Evolutionary conservation across 2,888 invertebrate genomes (phyloP), one percentile per base, ranked within the genome.

Genomic region (Leptinotarsa rubiginosa): DNA sequence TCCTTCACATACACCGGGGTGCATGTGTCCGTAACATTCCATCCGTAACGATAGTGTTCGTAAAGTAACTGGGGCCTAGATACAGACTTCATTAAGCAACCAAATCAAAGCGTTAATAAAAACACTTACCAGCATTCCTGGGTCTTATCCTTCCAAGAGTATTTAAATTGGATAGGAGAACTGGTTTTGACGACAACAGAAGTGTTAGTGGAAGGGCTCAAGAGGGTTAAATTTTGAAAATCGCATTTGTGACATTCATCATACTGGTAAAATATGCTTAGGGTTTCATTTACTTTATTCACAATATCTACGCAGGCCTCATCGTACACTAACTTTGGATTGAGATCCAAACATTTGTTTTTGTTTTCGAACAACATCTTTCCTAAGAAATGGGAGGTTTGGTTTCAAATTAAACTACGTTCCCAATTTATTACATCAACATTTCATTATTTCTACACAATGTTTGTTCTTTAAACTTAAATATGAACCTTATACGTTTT

Each of bases 31-130:
- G 85, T 83, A 67, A 88, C 79, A 78, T 88, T 88, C 87, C 87
- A 87, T 15, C 86, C 87, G 82, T 87, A 88, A 62, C 85, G 81
- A 70, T 87, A 88, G 81, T 88, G 87, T 79, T 88, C 88, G 75
- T 85, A 86, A 47, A 87, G 83, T 49, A 84, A 78, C 66, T 82
- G 80, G 75, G 83, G 83, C 52, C 87, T 88, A 69, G 69, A 84
- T 80, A 50, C 5, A 50, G 1, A 50, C 12, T 50, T 56, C 18
- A 56, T 56, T 56, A 5, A 15, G 13, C 20, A 56, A 22, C 22
- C 12, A 22, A 22, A 75, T 67, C 22, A 65, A 62, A 68, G 4
- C 22, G 41, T 69, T 20, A 16, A 20, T 66, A 67, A 66, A 12
- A 1, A 22, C n/a, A 73, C 86, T 82, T 81, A 87, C 87, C 77